These are phyloP conservation scores for Forbesichthys papilliferus DNA, from an alignment of 2,113 vertebrate species.

Conservation along the genomic window DNA sequence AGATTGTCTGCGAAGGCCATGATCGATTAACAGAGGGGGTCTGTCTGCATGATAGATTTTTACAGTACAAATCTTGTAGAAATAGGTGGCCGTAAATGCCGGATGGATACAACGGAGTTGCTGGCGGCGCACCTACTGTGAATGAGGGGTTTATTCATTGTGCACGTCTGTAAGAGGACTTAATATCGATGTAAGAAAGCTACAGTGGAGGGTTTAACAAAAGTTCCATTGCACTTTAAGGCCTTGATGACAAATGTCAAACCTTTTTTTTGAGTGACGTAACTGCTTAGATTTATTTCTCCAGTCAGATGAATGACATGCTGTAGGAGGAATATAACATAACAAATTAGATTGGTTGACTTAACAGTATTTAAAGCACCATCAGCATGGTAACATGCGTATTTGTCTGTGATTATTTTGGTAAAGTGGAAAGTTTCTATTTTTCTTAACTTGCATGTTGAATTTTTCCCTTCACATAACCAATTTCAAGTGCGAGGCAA, in stretches of 20 bases:
- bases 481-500: slow-evolving; percentile 63
- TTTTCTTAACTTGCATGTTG: slow-evolving; percentile 4
- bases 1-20: too few relatives aligned
- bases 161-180: too few relatives aligned
- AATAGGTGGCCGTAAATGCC: too few relatives aligned
- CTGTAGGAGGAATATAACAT: slow-evolving; percentile 9
- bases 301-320: slow-evolving; percentile 19
- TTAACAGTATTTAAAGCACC: background rate
- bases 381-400: background rate
- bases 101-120: too few relatives aligned
- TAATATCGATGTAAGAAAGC: too few relatives aligned
- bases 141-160: too few relatives aligned
- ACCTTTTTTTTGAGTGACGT: background rate
- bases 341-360: background rate
- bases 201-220: too few relatives aligned
- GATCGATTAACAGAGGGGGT: too few relatives aligned
- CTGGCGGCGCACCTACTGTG: too few relatives aligned
- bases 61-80: too few relatives aligned
- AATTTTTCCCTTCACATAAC: slow-evolving; percentile 49
- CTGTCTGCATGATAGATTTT: too few relatives aligned
- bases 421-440: slow-evolving; percentile 29
- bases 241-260: too few relatives aligned
- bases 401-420: slow-evolving; percentile 31
- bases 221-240: background rate
- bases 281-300: background rate